A percentile compares a stretch with the other conserved stretches of the same genome.
Evolutionary conservation across 2,113 vertebrate genomes (phyloP).

Genomic region (Lucifuga dentata): DNA sequence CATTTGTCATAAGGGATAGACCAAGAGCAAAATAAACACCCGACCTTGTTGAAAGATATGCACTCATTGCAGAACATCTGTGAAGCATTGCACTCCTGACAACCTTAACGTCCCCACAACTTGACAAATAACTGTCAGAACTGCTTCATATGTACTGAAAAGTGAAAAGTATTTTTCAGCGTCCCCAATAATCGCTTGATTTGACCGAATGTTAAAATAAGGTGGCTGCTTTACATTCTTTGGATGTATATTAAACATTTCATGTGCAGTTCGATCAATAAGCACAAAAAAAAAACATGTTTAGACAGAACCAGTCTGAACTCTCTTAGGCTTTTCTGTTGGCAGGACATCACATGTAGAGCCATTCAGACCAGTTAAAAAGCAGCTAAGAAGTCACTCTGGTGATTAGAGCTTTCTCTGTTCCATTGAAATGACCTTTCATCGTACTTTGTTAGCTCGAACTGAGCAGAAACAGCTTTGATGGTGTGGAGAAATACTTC

Average conservation of each 20-base stretch:
- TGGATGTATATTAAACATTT: constrained; percentile 13
- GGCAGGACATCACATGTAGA: background rate
- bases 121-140: constrained; percentile 52
- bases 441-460: constrained; percentile 18
- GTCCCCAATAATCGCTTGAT: constrained; percentile 15
- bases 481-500: constrained; percentile 46
- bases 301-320: constrained; percentile 7
- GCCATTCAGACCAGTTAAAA: background rate
- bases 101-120: constrained; percentile 47
- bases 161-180: constrained; percentile 22
- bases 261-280: constrained; percentile 11
- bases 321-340: background rate
- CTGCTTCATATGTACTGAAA: constrained; percentile 15
- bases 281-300: constrained; percentile 21
- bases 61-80: constrained; percentile 67
- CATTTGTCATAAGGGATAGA: constrained; percentile 52
- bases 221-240: constrained; percentile 7
- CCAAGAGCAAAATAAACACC: constrained; percentile 63
- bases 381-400: constrained; percentile 5
- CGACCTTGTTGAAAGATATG: constrained; percentile 55
- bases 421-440: constrained; percentile 49
- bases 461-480: constrained; percentile 50
- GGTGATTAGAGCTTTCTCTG: constrained; percentile 33
- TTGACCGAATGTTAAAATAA: constrained; percentile 36
- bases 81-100: constrained; percentile 67